Evolutionary conservation across 2,888 invertebrate species (phyloP).

Genomic region (Xylota segnis): DNA sequence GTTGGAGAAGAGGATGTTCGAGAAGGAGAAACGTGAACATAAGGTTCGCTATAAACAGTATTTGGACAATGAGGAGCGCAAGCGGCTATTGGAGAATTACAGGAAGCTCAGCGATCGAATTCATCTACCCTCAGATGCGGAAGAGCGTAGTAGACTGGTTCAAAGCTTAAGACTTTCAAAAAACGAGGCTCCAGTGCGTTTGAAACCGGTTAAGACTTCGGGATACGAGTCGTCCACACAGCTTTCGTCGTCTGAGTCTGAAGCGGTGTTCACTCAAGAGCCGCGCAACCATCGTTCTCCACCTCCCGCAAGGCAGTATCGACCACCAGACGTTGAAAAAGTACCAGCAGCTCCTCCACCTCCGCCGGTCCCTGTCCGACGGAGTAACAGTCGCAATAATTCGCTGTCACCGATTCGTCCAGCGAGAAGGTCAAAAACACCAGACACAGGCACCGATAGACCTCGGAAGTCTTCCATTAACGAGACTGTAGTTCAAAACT

Average conservation of each 20-base stretch:
- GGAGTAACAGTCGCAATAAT: slow-evolving; percentile 80
- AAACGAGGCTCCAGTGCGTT: slow-evolving; percentile 78
- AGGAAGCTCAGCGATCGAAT: slow-evolving; percentile 82
- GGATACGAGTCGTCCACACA: slow-evolving; percentile 83
- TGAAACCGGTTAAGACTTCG: slow-evolving; percentile 76
- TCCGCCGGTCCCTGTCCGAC: slow-evolving; percentile 77
- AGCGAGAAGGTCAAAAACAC: slow-evolving; percentile 81
- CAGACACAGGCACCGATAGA: slow-evolving; percentile 79
- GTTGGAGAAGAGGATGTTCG: slow-evolving; percentile 84
- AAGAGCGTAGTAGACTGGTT: slow-evolving; percentile 81
- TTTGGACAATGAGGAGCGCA: slow-evolving; percentile 82
- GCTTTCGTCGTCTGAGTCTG: slow-evolving; percentile 83
- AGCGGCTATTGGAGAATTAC: slow-evolving; percentile 81
- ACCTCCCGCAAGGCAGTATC: slow-evolving; percentile 61
- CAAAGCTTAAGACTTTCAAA: slow-evolving; percentile 81
- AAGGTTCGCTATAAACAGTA: slow-evolving; percentile 82
- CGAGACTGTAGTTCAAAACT: slow-evolving; percentile 67
- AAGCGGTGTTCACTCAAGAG: slow-evolving; percentile 77
- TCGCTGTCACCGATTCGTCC: slow-evolving; percentile 82
- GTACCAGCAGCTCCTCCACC: slow-evolving; percentile 23
- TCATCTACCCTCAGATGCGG: slow-evolving; percentile 81
- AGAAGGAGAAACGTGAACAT: slow-evolving; percentile 86
- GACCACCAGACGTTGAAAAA: slow-evolving; percentile 59
- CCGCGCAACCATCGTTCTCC: slow-evolving; percentile 79
- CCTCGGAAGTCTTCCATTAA: slow-evolving; percentile 78